Conservation (phyloP, 2,113 vertebrate species). For the Pseudopipra pipra region DNA sequence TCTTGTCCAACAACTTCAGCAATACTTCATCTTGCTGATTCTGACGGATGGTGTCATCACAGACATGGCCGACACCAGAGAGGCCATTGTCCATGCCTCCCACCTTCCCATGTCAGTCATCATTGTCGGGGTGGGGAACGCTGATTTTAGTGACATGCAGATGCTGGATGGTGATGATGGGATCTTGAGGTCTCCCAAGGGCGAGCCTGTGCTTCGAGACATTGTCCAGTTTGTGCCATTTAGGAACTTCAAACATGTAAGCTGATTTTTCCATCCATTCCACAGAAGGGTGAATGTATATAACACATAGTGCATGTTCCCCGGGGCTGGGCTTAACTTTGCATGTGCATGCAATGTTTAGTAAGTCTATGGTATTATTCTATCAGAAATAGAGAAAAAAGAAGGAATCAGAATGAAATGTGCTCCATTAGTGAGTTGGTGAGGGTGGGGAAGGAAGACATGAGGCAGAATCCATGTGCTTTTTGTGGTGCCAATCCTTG, state of each 20-base stretch:
- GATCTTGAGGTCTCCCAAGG: constrained; percentile 90
- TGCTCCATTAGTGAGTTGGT: not conserved
- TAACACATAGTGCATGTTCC: not conserved
- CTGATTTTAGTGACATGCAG: constrained; percentile 98
- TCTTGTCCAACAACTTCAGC: constrained; percentile 70
- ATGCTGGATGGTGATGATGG: constrained; percentile 94
- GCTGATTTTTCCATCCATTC: constrained; percentile 47
- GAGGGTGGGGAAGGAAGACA: not conserved
- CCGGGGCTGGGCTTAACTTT: not conserved
- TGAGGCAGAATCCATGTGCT: not conserved
- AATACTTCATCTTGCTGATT: constrained; percentile 97
- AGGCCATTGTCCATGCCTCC: constrained; percentile 95
- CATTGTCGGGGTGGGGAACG: constrained; percentile 93
- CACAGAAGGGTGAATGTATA: not conserved
- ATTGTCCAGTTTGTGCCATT: constrained; percentile 98
- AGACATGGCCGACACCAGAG: constrained; percentile 96
- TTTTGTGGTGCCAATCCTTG: not conserved
- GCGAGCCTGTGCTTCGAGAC: constrained; percentile 92
- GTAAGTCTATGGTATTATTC: not conserved
- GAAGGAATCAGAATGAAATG: not conserved
- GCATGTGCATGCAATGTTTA: not conserved
- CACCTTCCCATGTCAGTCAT: constrained; percentile 98
- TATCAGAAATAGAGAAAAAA: not conserved
- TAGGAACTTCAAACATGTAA: constrained; percentile 96
- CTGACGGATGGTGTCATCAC: constrained; percentile 97